Evolutionary conservation across 2,888 invertebrate species (phyloP).

Genomic region (Meganola albula): DNA sequence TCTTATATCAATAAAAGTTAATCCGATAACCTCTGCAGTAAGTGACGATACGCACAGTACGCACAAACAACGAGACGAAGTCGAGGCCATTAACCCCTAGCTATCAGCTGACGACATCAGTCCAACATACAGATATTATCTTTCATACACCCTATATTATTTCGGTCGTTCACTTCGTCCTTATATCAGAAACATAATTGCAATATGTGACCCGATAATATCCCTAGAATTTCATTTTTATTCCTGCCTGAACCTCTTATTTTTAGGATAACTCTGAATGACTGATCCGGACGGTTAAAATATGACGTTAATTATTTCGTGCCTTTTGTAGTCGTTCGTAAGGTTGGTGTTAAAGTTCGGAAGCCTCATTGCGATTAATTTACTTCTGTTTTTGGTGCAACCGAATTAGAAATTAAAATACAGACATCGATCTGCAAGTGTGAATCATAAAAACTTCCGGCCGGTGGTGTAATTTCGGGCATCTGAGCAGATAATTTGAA

Average conservation of each 20-base stretch:
- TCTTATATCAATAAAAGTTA: conserved; percentile 39
- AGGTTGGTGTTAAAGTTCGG: too few relatives aligned
- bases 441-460: conserved; percentile 56
- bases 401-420: conserved; percentile 24
- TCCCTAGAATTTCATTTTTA: conserved; percentile 8
- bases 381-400: too few relatives aligned
- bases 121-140: conserved; percentile 62
- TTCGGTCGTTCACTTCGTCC: conserved; percentile 57
- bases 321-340: too few relatives aligned
- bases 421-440: conserved; percentile 38
- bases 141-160: conserved; percentile 60
- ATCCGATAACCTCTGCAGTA: conserved; percentile 60
- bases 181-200: too few relatives aligned
- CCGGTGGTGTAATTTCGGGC: conserved; percentile 46
- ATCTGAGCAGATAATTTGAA: conserved; percentile 47
- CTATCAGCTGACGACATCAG: conserved; percentile 75
- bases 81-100: conserved; percentile 63
- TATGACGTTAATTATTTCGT: too few relatives aligned
- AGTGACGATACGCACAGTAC: conserved; percentile 51
- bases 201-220: conserved; percentile 6
- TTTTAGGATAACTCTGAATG: too few relatives aligned
- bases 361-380: too few relatives aligned
- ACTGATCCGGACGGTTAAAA: too few relatives aligned
- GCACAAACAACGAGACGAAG: conserved; percentile 65
- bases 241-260: too few relatives aligned